phyloP scores from a whole-genome alignment of 2,797 vertebrate genomes.

The Sebastes hubbsi region DNA sequence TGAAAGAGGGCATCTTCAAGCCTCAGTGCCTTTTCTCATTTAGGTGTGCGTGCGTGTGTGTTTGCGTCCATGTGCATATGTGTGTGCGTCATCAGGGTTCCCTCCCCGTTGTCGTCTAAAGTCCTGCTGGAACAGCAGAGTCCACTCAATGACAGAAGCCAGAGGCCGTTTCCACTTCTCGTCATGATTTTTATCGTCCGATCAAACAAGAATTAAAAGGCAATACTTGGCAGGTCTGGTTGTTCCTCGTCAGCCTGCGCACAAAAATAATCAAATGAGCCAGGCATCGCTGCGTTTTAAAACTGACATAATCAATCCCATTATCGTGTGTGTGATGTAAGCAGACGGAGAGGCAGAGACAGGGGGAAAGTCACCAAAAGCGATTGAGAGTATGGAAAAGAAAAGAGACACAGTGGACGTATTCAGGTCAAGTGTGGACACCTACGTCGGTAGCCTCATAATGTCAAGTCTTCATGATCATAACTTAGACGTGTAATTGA shows the following conservation, averaged over 20 bases:
- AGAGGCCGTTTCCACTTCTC: constrained; percentile 30
- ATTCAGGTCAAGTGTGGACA: background rate
- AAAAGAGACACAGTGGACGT: background rate
- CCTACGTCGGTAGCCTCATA: background rate
- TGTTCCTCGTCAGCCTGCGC: constrained; percentile 2
- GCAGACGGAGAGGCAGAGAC: background rate
- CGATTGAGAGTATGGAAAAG: background rate
- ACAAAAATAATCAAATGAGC: constrained; percentile 41
- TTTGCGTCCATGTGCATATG: background rate
- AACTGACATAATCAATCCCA: constrained; percentile 20
- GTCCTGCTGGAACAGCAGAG: constrained; percentile 23
- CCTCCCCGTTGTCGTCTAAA: constrained; percentile 22
- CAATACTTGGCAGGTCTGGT: constrained; percentile 29
- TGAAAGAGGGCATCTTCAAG: constrained; percentile 71
- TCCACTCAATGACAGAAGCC: constrained; percentile 26
- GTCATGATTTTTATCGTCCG: background rate
- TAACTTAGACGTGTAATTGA: background rate
- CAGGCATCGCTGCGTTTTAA: constrained; percentile 1
- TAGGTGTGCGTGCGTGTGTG: background rate
- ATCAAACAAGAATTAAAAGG: constrained; percentile 8
- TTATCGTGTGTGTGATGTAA: constrained; percentile 5
- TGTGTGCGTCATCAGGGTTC: constrained; percentile 54
- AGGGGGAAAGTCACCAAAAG: background rate
- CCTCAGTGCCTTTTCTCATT: constrained; percentile 70
- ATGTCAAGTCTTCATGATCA: background rate